phyloP scores from a whole-genome alignment of 2,797 vertebrate species.

The Carapus acus region DNA sequence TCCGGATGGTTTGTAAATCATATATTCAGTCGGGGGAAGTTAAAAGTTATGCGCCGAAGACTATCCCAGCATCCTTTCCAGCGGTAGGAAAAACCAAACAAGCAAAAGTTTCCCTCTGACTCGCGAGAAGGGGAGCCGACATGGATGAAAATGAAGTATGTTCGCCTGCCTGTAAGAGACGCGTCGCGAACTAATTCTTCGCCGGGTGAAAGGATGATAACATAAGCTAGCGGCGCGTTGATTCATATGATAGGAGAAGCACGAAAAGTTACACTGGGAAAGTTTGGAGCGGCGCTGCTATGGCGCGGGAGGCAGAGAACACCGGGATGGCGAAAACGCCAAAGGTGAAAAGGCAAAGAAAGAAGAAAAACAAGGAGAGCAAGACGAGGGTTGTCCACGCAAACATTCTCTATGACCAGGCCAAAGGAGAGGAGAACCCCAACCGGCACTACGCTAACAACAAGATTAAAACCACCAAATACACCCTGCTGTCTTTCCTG shows the following conservation, averaged over 20 bases:
- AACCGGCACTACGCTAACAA: conserved; percentile 78
- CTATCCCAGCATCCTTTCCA: conserved; percentile 69
- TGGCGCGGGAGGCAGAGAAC: conserved; percentile 67
- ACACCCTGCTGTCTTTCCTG: conserved; percentile 90
- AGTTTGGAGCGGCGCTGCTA: conserved; percentile 56
- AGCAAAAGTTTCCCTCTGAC: conserved; percentile 64
- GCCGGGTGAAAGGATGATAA: conserved; percentile 62
- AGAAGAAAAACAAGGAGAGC: conserved; percentile 73
- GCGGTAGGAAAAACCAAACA: conserved; percentile 52
- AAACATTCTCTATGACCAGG: conserved; percentile 69
- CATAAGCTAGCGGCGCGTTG: conserved; percentile 37
- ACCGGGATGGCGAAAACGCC: conserved; percentile 60
- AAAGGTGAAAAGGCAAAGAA: conserved; percentile 66
- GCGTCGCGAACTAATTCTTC: conserved; percentile 7
- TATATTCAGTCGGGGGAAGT: neutral
- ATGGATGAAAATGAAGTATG: conserved; percentile 52
- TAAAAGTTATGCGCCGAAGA: conserved; percentile 9
- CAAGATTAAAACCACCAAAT: conserved; percentile 93
- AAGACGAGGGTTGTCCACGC: conserved; percentile 80
- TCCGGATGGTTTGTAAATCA: conserved; percentile 42
- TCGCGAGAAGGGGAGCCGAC: conserved; percentile 46
- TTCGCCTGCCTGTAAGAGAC: conserved; percentile 28
- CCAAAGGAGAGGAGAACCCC: conserved; percentile 71
- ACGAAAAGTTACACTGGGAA: conserved; percentile 50
- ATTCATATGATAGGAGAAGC: conserved; percentile 34